phyloP scores from a whole-genome alignment of 2,888 invertebrate species.

The Acrobasis repandana region DNA sequence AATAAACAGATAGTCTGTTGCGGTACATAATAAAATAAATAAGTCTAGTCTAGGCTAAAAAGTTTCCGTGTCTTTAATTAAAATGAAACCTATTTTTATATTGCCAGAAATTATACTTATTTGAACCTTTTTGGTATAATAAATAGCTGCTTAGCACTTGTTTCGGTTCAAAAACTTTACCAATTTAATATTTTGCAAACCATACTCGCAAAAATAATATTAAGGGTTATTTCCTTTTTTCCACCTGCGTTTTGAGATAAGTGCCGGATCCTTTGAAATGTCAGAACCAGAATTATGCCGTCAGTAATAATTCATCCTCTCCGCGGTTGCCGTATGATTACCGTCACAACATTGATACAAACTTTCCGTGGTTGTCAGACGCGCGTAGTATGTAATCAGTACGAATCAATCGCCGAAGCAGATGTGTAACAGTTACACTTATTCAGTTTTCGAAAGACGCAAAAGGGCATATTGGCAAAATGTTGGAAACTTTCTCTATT shows the following conservation, averaged over 20 bases:
- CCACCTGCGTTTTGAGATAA: slow-evolving; percentile 21
- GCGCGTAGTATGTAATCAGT: slow-evolving; percentile 60
- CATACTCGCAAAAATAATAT: slow-evolving; percentile 17
- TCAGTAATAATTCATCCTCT: slow-evolving; percentile 63
- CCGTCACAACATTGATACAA: slow-evolving; percentile 62
- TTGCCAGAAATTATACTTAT: too few relatives aligned
- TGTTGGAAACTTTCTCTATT: slow-evolving; percentile 51
- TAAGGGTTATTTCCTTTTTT: slow-evolving; percentile 23
- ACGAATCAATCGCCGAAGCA: slow-evolving; percentile 62
- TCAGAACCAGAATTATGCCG: slow-evolving; percentile 57
- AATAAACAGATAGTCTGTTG: too few relatives aligned
- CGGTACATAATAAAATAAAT: too few relatives aligned
- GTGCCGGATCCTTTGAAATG: slow-evolving; percentile 36
- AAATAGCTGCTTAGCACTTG: too few relatives aligned
- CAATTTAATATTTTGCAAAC: neutral
- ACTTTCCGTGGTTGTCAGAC: slow-evolving; percentile 63
- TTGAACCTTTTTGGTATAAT: too few relatives aligned
- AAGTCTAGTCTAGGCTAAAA: too few relatives aligned
- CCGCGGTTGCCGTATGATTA: slow-evolving; percentile 66
- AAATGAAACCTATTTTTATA: too few relatives aligned
- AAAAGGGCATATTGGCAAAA: neutral
- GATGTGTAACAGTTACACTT: slow-evolving; percentile 74
- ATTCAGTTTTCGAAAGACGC: slow-evolving; percentile 45
- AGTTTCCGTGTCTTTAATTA: too few relatives aligned
- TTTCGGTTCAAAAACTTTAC: too few relatives aligned